phyloP scores from a whole-genome alignment of 2,888 invertebrate genomes.

The Drosophila phalerata region DNA sequence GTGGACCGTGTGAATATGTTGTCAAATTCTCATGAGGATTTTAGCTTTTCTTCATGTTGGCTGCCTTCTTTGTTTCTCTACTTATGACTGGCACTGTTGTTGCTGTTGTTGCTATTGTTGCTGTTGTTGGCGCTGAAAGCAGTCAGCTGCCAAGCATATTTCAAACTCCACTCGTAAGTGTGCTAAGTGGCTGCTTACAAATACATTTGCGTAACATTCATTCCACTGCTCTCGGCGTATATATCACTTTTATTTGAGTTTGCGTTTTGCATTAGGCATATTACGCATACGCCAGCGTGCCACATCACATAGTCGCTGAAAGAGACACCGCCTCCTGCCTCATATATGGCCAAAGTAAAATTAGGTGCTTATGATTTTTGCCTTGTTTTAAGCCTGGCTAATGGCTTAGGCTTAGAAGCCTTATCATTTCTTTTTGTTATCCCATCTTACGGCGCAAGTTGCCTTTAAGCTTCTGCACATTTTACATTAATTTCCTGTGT shows the following conservation, averaged over 20 bases:
- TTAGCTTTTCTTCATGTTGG: constrained; percentile 53
- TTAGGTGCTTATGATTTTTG: constrained; percentile 77
- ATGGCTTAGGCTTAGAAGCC: constrained; percentile 68
- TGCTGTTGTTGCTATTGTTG: constrained; percentile 33
- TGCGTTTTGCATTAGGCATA: constrained; percentile 79
- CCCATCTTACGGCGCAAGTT: constrained; percentile 19
- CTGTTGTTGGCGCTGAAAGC: constrained; percentile 49
- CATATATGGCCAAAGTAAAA: constrained; percentile 46
- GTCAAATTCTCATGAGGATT: constrained; percentile 79
- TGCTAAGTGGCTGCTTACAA: constrained; percentile 80
- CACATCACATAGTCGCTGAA: constrained; percentile 22
- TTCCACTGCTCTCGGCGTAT: constrained; percentile 37
- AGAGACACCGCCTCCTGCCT: constrained; percentile 1
- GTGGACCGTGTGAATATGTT: constrained; percentile 73
- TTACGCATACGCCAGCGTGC: constrained; percentile 72
- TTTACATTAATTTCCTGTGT: constrained; percentile 51
- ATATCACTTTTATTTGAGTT: constrained; percentile 80
- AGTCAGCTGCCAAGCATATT: constrained; percentile 75
- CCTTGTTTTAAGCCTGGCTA: constrained; percentile 61
- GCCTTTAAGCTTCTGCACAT: constrained; percentile 25
- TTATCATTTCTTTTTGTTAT: constrained; percentile 31
- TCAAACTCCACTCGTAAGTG: constrained; percentile 76
- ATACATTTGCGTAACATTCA: constrained; percentile 70
- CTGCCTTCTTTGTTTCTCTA: constrained; percentile 37
- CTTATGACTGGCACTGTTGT: constrained; percentile 26